These are phyloP conservation scores for Drosophila ambigua DNA, from an alignment of 1,140 invertebrate genomes.

Conservation along the genomic window DNA sequence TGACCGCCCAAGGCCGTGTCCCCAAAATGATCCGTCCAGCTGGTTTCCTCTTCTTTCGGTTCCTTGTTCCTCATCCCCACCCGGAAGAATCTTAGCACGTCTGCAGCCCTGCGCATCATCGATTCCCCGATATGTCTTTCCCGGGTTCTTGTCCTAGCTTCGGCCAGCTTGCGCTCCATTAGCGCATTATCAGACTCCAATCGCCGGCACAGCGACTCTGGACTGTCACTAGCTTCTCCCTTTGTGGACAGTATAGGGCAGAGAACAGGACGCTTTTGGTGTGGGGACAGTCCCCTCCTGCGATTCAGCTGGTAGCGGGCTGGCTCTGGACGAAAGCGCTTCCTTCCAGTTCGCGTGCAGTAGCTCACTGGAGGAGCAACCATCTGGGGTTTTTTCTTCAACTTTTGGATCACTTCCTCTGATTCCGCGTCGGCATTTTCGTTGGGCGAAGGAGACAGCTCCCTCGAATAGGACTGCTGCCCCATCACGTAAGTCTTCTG, in stretches of 20 bases:
- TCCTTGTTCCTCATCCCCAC: background rate
- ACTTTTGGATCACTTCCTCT: background rate
- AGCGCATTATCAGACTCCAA: conserved; percentile 11
- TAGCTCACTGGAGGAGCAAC: background rate
- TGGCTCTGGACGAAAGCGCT: background rate
- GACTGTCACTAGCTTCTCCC: background rate
- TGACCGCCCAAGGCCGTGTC: too few species aligned
- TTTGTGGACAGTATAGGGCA: background rate
- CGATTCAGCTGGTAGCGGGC: too few species aligned
- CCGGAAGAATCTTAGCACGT: background rate
- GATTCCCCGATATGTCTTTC: background rate
- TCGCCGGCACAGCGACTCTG: background rate
- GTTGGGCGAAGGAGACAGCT: background rate
- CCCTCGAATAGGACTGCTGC: background rate
- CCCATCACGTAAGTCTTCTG: background rate
- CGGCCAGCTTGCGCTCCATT: conserved; percentile 3
- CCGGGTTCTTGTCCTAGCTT: background rate
- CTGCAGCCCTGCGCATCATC: background rate
- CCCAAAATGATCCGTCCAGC: too few species aligned
- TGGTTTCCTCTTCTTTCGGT: background rate
- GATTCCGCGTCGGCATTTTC: too few species aligned
- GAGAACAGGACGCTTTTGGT: background rate
- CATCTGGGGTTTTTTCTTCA: background rate
- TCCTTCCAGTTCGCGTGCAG: background rate
- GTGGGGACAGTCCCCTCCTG: too few species aligned